phyloP scores from a whole-genome alignment of 2,888 invertebrate species.

The Isoperla grammatica region DNA sequence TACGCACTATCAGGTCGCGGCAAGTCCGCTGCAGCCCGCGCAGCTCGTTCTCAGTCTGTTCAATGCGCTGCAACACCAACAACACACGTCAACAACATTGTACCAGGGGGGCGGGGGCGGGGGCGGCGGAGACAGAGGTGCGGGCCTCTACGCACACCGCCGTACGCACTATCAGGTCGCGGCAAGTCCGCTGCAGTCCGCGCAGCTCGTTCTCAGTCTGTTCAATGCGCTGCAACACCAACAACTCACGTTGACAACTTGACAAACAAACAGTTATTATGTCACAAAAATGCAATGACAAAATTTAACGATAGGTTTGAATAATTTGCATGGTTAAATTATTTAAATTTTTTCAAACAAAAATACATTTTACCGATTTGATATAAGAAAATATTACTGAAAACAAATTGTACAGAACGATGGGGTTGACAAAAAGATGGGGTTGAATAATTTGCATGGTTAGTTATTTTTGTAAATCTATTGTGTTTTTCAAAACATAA shows the following conservation, averaged over 20 bases:
- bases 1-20: constrained; percentile 56
- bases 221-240: constrained; percentile 56
- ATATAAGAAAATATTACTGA: too few species aligned
- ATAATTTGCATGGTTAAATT: background rate
- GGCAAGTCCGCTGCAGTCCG: constrained; percentile 62
- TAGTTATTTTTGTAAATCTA: too few species aligned
- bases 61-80: constrained; percentile 56
- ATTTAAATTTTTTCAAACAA: background rate
- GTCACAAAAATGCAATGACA: too few species aligned
- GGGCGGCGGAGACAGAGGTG: constrained; percentile 28
- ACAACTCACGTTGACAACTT: too few species aligned
- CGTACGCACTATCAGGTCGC: constrained; percentile 56
- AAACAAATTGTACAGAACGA: too few species aligned
- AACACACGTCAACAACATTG: too few species aligned
- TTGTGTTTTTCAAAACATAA: too few species aligned
- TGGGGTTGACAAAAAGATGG: too few species aligned
- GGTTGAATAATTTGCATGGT: too few species aligned
- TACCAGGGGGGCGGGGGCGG: constrained; percentile 7
- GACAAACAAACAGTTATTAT: too few species aligned
- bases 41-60: constrained; percentile 65
- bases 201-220: constrained; percentile 67
- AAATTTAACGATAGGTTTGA: too few species aligned
- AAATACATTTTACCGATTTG: too few species aligned
- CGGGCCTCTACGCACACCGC: constrained; percentile 47
- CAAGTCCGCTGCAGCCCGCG: constrained; percentile 63